These are phyloP conservation scores for Notothenia rossii DNA, from an alignment of 2,113 vertebrate genomes.

Conservation along the genomic window DNA sequence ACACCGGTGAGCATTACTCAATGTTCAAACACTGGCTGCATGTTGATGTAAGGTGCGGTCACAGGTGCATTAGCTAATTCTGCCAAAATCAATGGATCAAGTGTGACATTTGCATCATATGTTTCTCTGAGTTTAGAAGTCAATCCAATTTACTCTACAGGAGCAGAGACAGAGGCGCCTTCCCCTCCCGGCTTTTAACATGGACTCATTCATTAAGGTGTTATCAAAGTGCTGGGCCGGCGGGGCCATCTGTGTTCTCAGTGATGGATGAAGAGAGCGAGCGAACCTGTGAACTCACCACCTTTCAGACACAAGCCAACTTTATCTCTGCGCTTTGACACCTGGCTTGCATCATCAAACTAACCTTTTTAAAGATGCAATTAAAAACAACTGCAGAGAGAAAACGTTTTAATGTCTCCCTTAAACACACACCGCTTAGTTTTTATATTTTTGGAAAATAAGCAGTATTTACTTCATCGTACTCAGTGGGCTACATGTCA, in stretches of 20 bases:
- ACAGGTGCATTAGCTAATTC: conserved; percentile 74
- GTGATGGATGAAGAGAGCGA: conserved; percentile 43
- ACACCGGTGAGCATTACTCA: conserved; percentile 28
- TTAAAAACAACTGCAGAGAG: not conserved
- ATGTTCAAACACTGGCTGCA: conserved; percentile 29
- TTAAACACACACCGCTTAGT: not conserved
- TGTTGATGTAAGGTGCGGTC: conserved; percentile 29
- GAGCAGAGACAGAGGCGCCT: conserved; percentile 29
- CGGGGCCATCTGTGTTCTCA: conserved; percentile 13
- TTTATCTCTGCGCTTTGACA: too few relatives aligned
- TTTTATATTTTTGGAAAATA: too few relatives aligned
- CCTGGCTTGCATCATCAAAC: conserved; percentile 14
- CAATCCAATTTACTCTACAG: conserved; percentile 55
- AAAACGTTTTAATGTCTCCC: not conserved
- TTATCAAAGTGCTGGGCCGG: conserved; percentile 30
- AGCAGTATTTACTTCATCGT: too few relatives aligned
- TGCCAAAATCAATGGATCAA: conserved; percentile 67
- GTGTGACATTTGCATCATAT: conserved; percentile 60
- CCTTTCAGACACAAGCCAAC: too few relatives aligned
- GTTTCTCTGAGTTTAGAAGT: conserved; percentile 66
- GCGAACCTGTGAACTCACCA: conserved; percentile 27
- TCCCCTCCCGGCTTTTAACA: conserved; percentile 39
- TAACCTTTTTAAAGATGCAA: conserved; percentile 2
- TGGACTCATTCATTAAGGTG: conserved; percentile 52
- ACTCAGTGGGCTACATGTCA: not conserved